phyloP scores from a whole-genome alignment of 2,797 vertebrate genomes.

The Micropoecilia bifurca region DNA sequence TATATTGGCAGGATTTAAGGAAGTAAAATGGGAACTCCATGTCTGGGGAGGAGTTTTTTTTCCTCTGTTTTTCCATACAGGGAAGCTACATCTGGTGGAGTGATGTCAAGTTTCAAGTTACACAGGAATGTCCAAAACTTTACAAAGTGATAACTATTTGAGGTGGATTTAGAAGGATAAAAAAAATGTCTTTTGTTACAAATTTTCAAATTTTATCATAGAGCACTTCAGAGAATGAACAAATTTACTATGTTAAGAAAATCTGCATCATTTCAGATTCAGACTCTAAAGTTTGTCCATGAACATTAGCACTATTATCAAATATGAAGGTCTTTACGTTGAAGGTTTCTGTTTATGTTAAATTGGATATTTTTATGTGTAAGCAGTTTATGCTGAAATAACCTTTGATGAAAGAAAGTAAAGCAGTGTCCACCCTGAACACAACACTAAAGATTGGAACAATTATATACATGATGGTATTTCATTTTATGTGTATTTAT shows the following conservation, averaged over 20 bases:
- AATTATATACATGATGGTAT: background rate
- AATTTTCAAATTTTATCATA: background rate
- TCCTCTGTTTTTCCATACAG: conserved; percentile 16
- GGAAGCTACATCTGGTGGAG: conserved; percentile 71
- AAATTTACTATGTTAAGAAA: background rate
- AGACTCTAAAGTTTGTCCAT: background rate
- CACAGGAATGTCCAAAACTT: conserved; percentile 22
- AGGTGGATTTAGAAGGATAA: background rate
- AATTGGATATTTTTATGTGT: background rate
- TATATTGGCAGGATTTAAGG: conserved; percentile 74
- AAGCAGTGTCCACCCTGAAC: background rate
- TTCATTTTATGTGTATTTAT: background rate
- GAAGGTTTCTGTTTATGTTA: background rate
- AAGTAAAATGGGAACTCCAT: conserved; percentile 60
- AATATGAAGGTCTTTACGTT: background rate
- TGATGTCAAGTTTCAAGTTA: conserved; percentile 78
- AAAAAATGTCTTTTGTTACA: background rate
- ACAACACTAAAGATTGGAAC: background rate
- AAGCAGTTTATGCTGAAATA: background rate
- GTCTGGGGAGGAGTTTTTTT: conserved; percentile 52
- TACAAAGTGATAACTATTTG: background rate
- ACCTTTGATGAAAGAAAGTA: background rate
- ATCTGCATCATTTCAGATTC: background rate
- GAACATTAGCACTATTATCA: background rate
- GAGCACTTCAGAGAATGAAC: background rate